Conservation (phyloP, 2,797 vertebrate genomes). For the Catharus ustulatus region DNA sequence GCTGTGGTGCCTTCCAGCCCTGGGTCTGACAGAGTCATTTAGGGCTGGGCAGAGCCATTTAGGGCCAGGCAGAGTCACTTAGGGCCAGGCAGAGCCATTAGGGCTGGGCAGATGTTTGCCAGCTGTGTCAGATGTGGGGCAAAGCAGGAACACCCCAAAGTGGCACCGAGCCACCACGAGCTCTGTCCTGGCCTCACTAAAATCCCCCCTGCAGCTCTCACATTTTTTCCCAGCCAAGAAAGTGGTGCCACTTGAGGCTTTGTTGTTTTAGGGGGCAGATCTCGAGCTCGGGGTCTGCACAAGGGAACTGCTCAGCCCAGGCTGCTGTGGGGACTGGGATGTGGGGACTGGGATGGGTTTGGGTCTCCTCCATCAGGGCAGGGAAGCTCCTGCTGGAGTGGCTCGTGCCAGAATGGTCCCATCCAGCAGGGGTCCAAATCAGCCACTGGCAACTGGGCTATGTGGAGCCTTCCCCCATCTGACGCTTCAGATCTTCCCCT, state of each 20-base stretch:
- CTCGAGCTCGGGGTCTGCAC: rapidly evolving
- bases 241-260: background rate
- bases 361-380: background rate
- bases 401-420: background rate
- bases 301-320: background rate
- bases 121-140: background rate
- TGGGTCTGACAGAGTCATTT: background rate
- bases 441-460: background rate
- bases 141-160: background rate
- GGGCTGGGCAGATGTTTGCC: background rate
- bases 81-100: background rate
- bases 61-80: background rate
- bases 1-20: background rate
- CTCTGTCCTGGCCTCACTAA: background rate
- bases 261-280: rapidly evolving
- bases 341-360: rapidly evolving
- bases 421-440: background rate
- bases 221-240: background rate
- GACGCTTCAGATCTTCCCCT: background rate
- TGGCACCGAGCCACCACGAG: rapidly evolving
- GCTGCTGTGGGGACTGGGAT: background rate
- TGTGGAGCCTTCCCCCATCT: background rate
- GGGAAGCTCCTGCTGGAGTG: background rate
- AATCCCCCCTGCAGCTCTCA: background rate
- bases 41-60: background rate